phyloP scores from a whole-genome alignment of 2,797 vertebrate species.

The Danionella dracula region DNA sequence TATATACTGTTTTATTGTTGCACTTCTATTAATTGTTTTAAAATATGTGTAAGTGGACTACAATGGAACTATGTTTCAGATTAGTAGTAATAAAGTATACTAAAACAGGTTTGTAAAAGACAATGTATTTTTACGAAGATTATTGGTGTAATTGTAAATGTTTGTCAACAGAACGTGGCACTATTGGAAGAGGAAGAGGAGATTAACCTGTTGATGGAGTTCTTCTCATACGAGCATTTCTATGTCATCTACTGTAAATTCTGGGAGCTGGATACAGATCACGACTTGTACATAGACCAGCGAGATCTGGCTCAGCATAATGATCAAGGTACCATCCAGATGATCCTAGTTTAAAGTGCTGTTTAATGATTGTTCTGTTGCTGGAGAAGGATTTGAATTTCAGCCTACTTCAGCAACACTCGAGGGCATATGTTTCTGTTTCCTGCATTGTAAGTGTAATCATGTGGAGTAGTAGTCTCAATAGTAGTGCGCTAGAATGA shows the following conservation, averaged over 20 bases:
- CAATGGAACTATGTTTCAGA: too few relatives aligned
- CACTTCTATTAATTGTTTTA: neutral
- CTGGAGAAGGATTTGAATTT: neutral
- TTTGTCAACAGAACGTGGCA: conserved; percentile 76
- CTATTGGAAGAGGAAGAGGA: conserved; percentile 89
- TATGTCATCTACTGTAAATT: conserved; percentile 99
- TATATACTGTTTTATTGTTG: conserved; percentile 29
- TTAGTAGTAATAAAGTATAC: too few relatives aligned
- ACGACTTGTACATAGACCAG: conserved; percentile 89
- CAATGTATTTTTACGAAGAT: too few relatives aligned
- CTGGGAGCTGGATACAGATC: conserved; percentile 95
- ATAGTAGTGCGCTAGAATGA: too few relatives aligned
- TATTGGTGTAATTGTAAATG: too few relatives aligned
- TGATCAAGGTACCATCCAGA: conserved; percentile 78
- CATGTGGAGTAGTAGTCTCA: too few relatives aligned
- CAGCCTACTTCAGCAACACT: conserved; percentile 39
- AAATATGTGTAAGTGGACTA: too few relatives aligned
- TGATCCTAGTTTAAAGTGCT: neutral
- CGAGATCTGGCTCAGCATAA: conserved; percentile 86
- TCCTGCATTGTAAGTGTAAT: conserved; percentile 53
- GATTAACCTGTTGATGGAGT: conserved; percentile 92
- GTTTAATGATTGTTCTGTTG: neutral
- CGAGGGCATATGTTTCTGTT: conserved; percentile 55
- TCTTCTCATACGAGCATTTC: conserved; percentile 97
- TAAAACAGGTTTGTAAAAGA: too few relatives aligned